phyloP scores from a whole-genome alignment of 2,888 invertebrate genomes.

The Chymomyza amoena region DNA sequence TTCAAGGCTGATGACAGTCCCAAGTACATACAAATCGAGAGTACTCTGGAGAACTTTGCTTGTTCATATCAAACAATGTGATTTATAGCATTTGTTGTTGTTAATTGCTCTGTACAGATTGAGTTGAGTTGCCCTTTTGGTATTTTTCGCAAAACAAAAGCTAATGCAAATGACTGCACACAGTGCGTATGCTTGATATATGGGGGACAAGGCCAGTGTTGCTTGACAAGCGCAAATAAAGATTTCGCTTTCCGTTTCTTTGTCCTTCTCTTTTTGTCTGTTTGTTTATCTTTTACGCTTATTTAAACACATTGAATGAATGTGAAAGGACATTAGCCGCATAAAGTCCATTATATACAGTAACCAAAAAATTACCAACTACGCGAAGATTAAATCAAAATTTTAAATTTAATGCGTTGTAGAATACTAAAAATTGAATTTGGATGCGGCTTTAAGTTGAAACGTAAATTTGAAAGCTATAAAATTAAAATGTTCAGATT shows the following conservation, averaged over 20 bases:
- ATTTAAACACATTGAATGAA: constrained; percentile 55
- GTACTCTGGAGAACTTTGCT: too few relatives aligned
- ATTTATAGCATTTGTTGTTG: constrained; percentile 64
- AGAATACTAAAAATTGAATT: too few relatives aligned
- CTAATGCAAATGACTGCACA: constrained; percentile 39
- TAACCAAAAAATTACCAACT: not conserved
- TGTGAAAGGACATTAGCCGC: constrained; percentile 45
- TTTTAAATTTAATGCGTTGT: too few relatives aligned
- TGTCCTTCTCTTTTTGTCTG: not conserved
- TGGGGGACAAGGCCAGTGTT: constrained; percentile 20
- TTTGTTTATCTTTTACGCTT: constrained; percentile 27
- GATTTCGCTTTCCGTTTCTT: not conserved
- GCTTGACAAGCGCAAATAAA: not conserved
- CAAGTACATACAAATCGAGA: too few relatives aligned
- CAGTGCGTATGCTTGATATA: constrained; percentile 64
- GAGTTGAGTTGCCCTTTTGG: constrained; percentile 14
- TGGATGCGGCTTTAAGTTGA: too few relatives aligned
- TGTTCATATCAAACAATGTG: constrained; percentile 19
- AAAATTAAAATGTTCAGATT: too few relatives aligned
- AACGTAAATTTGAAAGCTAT: too few relatives aligned
- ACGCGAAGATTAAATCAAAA: not conserved
- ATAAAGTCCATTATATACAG: constrained; percentile 39
- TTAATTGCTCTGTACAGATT: constrained; percentile 60
- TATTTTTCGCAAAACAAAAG: not conserved
- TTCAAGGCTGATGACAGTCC: not conserved